Conservation (phyloP, 2,797 vertebrate genomes). For the Tangara arthus region DNA sequence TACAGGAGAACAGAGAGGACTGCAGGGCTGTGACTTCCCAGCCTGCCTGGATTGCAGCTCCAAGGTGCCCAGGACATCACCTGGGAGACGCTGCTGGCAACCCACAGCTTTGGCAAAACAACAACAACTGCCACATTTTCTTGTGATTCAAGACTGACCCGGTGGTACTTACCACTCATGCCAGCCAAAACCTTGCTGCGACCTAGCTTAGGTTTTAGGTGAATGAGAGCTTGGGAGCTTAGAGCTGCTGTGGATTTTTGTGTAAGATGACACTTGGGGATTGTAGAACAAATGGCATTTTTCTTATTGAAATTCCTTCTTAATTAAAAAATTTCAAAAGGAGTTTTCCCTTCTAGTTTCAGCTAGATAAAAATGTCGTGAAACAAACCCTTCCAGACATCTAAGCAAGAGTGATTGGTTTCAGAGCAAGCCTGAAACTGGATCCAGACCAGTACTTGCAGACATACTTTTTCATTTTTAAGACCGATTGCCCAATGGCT, state of each 20-base stretch:
- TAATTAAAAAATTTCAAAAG: conserved; percentile 26
- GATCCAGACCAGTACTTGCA: neutral
- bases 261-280: neutral
- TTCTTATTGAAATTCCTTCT: neutral
- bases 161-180: neutral
- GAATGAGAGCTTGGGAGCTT: neutral
- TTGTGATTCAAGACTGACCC: neutral
- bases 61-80: neutral
- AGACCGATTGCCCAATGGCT: neutral
- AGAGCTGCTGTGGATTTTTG: neutral
- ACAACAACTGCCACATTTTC: neutral
- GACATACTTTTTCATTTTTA: neutral
- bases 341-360: neutral
- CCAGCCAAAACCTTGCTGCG: neutral
- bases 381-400: conserved; percentile 37
- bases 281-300: neutral
- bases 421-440: neutral
- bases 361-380: conserved; percentile 20
- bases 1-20: neutral
- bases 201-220: neutral
- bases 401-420: conserved; percentile 19
- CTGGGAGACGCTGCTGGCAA: neutral
- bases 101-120: neutral
- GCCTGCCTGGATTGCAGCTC: neutral
- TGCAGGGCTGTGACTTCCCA: neutral